phyloP scores from a whole-genome alignment of 2,113 vertebrate genomes.

The Brienomyrus brachyistius region DNA sequence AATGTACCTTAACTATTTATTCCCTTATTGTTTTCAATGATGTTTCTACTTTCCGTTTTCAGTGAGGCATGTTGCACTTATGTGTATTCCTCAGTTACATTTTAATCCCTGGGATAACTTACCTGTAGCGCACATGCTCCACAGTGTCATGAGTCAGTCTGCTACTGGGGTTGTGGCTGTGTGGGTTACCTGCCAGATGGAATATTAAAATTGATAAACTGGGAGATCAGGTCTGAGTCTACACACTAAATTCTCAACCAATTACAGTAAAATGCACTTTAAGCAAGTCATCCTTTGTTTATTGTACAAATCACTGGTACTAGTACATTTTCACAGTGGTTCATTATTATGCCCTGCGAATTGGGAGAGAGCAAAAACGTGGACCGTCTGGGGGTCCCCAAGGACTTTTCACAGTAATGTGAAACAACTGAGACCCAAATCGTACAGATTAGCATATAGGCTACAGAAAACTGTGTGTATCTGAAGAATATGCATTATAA shows the following conservation, averaged over 20 bases:
- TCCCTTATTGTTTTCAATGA: background rate
- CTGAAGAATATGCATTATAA: background rate
- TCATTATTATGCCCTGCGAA: background rate
- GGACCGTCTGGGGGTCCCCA: background rate
- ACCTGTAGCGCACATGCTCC: constrained; percentile 89
- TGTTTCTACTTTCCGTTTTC: background rate
- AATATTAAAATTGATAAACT: background rate
- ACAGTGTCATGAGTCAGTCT: constrained; percentile 82
- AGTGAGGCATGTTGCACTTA: background rate
- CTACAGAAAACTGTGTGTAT: background rate
- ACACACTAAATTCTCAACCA: background rate
- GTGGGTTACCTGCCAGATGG: constrained; percentile 78
- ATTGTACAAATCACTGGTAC: background rate
- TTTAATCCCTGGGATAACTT: constrained; percentile 15
- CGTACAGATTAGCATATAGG: background rate
- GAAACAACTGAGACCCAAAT: background rate
- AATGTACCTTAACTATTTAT: background rate
- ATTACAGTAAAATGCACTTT: background rate
- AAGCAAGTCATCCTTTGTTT: background rate
- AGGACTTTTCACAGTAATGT: background rate
- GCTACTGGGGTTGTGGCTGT: constrained; percentile 83
- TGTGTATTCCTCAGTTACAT: background rate
- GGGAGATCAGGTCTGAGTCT: background rate
- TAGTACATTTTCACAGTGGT: background rate
- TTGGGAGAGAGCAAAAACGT: background rate